A percentile compares a stretch with the other conserved stretches of the same genome.
Evolutionary conservation across 2,888 invertebrate species (phyloP).

Genomic region (Hedychridium roseum): DNA sequence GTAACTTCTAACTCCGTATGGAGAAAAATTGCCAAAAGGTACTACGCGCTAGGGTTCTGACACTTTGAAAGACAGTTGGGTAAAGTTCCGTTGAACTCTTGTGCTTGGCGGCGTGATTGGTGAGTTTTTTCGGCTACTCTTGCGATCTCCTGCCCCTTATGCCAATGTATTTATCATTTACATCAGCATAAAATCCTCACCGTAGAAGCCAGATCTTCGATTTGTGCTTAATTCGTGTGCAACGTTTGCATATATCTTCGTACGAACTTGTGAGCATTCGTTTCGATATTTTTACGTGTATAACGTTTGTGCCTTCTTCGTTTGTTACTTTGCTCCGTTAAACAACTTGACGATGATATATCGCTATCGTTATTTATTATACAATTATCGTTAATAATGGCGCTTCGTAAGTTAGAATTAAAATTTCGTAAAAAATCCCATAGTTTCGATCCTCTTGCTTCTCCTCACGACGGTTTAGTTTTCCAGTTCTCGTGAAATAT

Average conservation of each 20-base stretch:
- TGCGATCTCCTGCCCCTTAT: neutral
- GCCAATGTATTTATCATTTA: slow-evolving; percentile 2
- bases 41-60: too few species aligned
- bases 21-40: too few species aligned
- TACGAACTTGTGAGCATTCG: slow-evolving; percentile 13
- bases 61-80: slow-evolving; percentile 40
- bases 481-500: neutral
- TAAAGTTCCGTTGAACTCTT: slow-evolving; percentile 9
- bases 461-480: neutral
- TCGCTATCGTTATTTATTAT: slow-evolving; percentile 7
- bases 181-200: neutral
- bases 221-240: slow-evolving; percentile 27
- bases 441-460: slow-evolving; percentile 4
- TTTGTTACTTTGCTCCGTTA: neutral
- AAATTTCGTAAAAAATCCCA: slow-evolving; percentile 21
- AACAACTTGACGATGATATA: too few species aligned
- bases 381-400: slow-evolving; percentile 8
- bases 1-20: too few species aligned
- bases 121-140: neutral
- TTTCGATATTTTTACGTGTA: neutral
- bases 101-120: neutral
- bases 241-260: slow-evolving; percentile 21
- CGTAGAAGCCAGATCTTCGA: neutral
- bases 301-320: slow-evolving; percentile 8
- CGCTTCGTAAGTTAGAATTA: slow-evolving; percentile 1